Evolutionary conservation across 1,140 invertebrate species (phyloP).

Genomic region (Charaxes varanes): DNA sequence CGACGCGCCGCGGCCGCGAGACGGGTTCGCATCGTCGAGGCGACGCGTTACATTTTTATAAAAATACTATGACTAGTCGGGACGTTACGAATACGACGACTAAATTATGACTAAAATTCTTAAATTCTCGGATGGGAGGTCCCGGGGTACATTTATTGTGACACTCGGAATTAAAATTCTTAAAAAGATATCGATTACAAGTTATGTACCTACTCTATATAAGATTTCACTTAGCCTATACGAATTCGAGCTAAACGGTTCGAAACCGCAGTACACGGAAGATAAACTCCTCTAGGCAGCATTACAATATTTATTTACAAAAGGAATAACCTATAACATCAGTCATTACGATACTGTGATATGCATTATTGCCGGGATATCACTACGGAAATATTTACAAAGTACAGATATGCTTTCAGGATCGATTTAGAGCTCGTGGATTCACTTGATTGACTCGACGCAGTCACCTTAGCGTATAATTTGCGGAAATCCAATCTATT

Average conservation of each 20-base stretch:
- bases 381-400: conserved; percentile 50
- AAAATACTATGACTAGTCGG: conserved; percentile 28
- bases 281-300: conserved; percentile 15
- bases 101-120: conserved; percentile 19
- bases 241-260: conserved; percentile 26
- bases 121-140: conserved; percentile 28
- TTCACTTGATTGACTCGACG: conserved; percentile 12
- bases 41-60: conserved; percentile 1
- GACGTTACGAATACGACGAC: conserved; percentile 16
- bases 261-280: conserved; percentile 18
- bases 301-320: conserved; percentile 34
- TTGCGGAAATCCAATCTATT: too few relatives aligned
- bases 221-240: conserved; percentile 29
- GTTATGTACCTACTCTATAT: conserved; percentile 28
- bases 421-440: conserved; percentile 17
- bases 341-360: conserved; percentile 57
- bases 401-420: conserved; percentile 35
- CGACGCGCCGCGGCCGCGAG: conserved; percentile 6
- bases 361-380: conserved; percentile 71
- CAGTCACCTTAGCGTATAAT: conserved; percentile 2
- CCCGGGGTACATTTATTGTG: conserved; percentile 34
- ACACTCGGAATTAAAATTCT: conserved; percentile 45
- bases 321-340: conserved; percentile 43
- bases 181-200: conserved; percentile 36
- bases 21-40: conserved; percentile 1